Base-by-base conservation (phyloP, 2,888 invertebrate genomes). In the Spodoptera exigua region DNA sequence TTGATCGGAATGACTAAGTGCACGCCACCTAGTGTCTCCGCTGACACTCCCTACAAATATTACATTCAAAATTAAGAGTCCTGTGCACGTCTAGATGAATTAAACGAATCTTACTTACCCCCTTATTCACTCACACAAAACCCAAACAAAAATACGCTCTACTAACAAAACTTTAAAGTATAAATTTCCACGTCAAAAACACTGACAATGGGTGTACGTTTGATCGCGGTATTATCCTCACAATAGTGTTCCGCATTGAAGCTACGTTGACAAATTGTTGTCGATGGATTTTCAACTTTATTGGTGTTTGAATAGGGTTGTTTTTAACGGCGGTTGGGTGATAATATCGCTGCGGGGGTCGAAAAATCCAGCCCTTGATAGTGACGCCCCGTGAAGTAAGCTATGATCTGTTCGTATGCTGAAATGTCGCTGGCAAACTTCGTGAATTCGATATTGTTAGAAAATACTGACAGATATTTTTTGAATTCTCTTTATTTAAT, bases 321-420 rank as follows among this genome's bases (percentile, higher is more conserved):
- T 55, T 84, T 84, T 84, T 88, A 52, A 64, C 21, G 37, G 60
- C 52, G 53, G 34, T 57, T 60, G 10, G 58, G 57, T 73, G 79
- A 91, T 88, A 91, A 93, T 93, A 83, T 81, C 92, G 82, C 93
- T 80, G 80, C 89, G 81, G 93, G 93, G 93, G 93, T 89, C 87
- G 89, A 83, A 87, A 90, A 91, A 91, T 90, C 89, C 89, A 83
- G 86, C 90, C 90, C 90, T 91, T 87, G 85, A 86, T 85, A 87
- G 91, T 87, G 93, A 93, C 93, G 90, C 93, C 93, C 93, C 93
- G 91, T 88, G 90, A 90, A 91, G 93, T 92, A 90, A 90, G 92
- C 93, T 90, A 90, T 90, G 92, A 93, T 93, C 92, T 91, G 92
- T 89, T 90, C 87, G 84, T 90, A 87, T 81, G 83, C 85, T 86